Percentiles rank a stretch among this genome's conserved stretches.
phyloP scores from a whole-genome alignment of 2,797 vertebrate genomes.

The Platalea minor region DNA sequence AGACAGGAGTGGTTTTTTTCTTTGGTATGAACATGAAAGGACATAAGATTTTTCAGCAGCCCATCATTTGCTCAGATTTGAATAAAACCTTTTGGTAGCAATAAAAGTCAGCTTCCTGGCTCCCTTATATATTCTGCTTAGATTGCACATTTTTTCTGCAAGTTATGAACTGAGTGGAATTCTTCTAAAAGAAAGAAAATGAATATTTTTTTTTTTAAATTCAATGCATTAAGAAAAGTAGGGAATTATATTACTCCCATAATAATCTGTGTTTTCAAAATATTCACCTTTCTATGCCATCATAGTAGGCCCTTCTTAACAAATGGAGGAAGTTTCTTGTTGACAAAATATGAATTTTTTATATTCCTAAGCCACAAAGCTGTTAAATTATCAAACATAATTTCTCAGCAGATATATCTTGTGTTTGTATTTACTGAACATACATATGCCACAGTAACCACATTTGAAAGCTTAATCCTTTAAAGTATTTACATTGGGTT shows the following conservation, averaged over 20 bases:
- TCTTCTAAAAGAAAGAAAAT: not conserved
- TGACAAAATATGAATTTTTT: constrained; percentile 75
- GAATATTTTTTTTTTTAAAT: not conserved
- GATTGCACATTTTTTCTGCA: not conserved
- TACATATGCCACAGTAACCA: constrained; percentile 48
- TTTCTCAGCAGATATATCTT: constrained; percentile 68
- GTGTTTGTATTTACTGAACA: constrained; percentile 69
- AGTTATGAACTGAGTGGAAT: not conserved
- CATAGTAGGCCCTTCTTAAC: constrained; percentile 43
- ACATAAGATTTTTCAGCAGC: not conserved
- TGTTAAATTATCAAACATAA: constrained; percentile 71
- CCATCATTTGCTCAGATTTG: not conserved
- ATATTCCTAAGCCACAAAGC: constrained; percentile 52
- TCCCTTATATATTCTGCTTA: not conserved
- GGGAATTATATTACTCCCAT: not conserved
- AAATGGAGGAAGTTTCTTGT: constrained; percentile 65
- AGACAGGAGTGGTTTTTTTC: not conserved
- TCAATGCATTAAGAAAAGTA: not conserved
- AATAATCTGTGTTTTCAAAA: constrained; percentile 31
- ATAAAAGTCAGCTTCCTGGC: not conserved
- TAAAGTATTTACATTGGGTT: constrained; percentile 58
- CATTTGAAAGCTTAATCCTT: constrained; percentile 67
- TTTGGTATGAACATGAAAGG: not conserved
- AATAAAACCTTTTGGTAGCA: not conserved
- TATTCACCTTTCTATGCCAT: not conserved